A percentile compares a stretch with the other conserved stretches of the same genome.
Conservation (phyloP, 1,140 invertebrate genomes). For the Antheraea mylitta region DNA sequence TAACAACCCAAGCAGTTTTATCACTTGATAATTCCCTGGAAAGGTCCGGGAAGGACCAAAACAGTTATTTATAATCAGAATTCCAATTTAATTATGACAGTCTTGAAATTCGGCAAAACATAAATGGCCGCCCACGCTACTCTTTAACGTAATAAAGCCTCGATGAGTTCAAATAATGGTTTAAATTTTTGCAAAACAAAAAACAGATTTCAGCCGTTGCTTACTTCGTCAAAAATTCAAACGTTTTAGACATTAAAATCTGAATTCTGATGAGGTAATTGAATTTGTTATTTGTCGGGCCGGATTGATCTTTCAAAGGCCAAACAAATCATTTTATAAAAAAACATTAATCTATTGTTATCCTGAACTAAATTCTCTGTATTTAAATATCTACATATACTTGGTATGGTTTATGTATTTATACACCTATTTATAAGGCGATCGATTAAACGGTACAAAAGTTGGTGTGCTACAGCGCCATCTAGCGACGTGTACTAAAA, state of each 20-base stretch:
- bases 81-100: background rate
- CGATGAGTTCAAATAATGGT: background rate
- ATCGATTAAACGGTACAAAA: no score
- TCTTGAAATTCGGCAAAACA: background rate
- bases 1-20: no score
- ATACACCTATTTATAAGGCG: no score
- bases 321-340: background rate
- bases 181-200: constrained; percentile 3
- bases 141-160: background rate
- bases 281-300: background rate
- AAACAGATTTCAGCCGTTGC: background rate
- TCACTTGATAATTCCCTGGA: background rate
- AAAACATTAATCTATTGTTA: background rate
- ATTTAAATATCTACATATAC: no score
- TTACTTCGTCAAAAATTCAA: background rate
- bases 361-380: background rate
- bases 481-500: no score
- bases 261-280: background rate
- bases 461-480: no score
- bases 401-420: no score
- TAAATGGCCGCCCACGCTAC: background rate
- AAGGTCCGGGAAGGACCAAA: background rate
- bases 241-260: background rate
- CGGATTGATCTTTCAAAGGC: background rate
- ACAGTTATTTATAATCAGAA: background rate